Evolutionary conservation across 2,888 invertebrate species (phyloP).

Genomic region (Pyrrhosoma nymphula): DNA sequence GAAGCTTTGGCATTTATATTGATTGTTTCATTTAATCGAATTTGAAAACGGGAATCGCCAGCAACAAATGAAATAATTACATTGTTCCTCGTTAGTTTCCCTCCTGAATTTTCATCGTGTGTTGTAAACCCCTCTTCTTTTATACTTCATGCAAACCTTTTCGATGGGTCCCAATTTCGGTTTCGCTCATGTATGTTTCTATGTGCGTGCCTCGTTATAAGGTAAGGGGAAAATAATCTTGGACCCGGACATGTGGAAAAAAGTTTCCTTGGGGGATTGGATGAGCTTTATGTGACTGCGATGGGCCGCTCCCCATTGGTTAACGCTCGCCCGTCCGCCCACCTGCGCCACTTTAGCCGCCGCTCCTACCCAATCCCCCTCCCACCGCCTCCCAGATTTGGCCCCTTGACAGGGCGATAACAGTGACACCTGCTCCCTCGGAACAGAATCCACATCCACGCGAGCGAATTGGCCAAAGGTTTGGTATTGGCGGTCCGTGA

Average conservation of each 20-base stretch:
- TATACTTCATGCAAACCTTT: too few relatives aligned
- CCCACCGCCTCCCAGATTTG: not conserved
- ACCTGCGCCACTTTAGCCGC: not conserved
- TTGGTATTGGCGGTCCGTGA: not conserved
- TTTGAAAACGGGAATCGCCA: too few relatives aligned
- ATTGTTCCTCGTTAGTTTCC: too few relatives aligned
- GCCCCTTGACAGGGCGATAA: conserved; percentile 40
- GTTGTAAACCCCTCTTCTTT: too few relatives aligned
- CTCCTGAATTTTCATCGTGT: too few relatives aligned
- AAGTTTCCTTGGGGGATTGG: not conserved
- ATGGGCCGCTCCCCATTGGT: not conserved
- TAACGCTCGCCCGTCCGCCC: not conserved
- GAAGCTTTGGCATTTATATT: too few relatives aligned
- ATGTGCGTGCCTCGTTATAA: too few relatives aligned
- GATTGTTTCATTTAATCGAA: too few relatives aligned
- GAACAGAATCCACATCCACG: conserved; percentile 34
- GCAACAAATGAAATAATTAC: too few relatives aligned
- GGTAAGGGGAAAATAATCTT: too few relatives aligned
- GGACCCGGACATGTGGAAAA: not conserved
- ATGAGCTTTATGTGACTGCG: not conserved
- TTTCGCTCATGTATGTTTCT: too few relatives aligned
- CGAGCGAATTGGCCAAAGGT: not conserved
- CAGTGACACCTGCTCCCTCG: conserved; percentile 37
- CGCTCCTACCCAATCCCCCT: not conserved
- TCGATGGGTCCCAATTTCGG: too few relatives aligned